Evolutionary conservation across 1,140 invertebrate genomes (phyloP).

Genomic region (Zaprionus vittiger): DNA sequence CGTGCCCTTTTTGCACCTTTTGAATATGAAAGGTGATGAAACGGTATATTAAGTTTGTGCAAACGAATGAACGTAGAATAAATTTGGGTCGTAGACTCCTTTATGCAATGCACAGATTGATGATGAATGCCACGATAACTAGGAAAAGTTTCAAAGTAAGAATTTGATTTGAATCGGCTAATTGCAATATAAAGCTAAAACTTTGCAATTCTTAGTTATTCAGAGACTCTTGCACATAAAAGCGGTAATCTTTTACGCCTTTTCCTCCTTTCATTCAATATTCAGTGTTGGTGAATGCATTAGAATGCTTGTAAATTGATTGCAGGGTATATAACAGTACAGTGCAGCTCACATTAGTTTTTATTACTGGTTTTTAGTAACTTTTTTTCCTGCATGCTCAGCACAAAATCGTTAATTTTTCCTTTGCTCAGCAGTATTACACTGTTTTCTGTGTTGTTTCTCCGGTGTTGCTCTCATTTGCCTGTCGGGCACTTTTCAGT

Average conservation of each 20-base stretch:
- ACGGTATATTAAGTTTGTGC: not conserved
- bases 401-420: slow-evolving; percentile 76
- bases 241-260: no score
- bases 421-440: slow-evolving; percentile 63
- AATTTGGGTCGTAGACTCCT: not conserved
- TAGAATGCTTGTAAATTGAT: not conserved
- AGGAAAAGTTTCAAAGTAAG: no score
- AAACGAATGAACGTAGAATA: not conserved
- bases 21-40: not conserved
- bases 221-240: no score
- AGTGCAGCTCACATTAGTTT: not conserved
- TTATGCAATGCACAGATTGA: no score
- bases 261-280: no score
- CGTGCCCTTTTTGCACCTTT: slow-evolving; percentile 35
- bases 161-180: no score
- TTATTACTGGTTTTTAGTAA: slow-evolving; percentile 9
- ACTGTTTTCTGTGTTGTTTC: slow-evolving; percentile 44
- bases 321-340: not conserved
- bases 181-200: no score
- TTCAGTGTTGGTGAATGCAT: not conserved
- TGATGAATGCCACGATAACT: no score
- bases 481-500: slow-evolving; percentile 53
- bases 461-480: slow-evolving; percentile 32
- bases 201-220: no score
- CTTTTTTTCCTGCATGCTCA: slow-evolving; percentile 60